A percentile compares a stretch with the other conserved stretches of the same genome.
Conservation (phyloP, 2,113 vertebrate species). For the Tringa solitaria region DNA sequence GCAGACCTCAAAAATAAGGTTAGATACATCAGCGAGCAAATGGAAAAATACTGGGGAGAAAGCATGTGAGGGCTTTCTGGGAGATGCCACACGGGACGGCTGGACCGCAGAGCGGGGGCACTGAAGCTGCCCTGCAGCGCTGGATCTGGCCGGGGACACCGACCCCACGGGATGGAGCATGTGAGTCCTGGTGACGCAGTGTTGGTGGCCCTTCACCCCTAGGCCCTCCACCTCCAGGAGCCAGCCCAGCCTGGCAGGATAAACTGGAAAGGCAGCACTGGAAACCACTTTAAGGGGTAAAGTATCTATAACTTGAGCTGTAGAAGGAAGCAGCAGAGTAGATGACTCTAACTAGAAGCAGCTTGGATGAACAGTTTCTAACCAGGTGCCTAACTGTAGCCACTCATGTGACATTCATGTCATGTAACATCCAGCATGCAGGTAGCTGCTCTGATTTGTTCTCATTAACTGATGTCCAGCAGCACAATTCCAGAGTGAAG, state of each 20-base stretch:
- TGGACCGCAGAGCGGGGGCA: neutral
- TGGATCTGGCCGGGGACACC: fast-evolving
- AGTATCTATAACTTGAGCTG: neutral
- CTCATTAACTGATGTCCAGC: neutral
- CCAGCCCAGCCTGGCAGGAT: neutral
- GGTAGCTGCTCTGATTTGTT: neutral
- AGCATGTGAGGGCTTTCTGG: neutral
- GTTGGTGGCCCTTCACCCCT: neutral
- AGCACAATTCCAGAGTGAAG: neutral
- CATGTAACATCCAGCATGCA: neutral
- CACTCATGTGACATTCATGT: too few relatives aligned
- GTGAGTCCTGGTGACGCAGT: neutral
- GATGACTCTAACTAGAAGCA: neutral
- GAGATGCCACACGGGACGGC: fast-evolving
- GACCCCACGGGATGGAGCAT: fast-evolving
- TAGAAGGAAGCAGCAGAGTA: neutral
- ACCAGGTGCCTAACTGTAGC: neutral
- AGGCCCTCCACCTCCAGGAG: fast-evolving
- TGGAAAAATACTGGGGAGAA: slow-evolving; percentile 25
- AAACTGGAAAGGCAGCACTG: neutral
- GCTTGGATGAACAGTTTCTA: neutral
- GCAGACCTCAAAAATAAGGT: neutral
- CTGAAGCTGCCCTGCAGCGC: fast-evolving
- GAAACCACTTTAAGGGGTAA: neutral
- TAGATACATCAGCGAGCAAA: neutral